phyloP scores from a whole-genome alignment of 2,888 invertebrate genomes.

The Leptopilina drosophilae region DNA sequence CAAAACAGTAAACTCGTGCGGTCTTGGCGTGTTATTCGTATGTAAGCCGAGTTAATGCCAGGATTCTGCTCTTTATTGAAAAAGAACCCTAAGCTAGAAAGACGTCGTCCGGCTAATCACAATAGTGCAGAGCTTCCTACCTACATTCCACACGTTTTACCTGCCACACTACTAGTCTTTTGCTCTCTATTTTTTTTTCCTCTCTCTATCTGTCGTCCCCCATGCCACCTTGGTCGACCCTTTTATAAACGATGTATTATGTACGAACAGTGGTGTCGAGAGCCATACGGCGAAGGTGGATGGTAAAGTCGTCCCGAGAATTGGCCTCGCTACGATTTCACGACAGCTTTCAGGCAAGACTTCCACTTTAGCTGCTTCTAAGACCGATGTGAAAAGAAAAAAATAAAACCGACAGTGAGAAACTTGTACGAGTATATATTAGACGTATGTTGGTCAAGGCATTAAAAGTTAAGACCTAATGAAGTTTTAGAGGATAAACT shows the following conservation, averaged over 20 bases:
- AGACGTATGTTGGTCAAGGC: slow-evolving; percentile 30
- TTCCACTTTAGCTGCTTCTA: slow-evolving; percentile 37
- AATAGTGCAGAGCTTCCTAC: slow-evolving; percentile 47
- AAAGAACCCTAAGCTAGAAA: slow-evolving; percentile 47
- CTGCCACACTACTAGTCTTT: slow-evolving; percentile 20
- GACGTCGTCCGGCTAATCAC: slow-evolving; percentile 51
- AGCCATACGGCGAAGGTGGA: slow-evolving; percentile 40
- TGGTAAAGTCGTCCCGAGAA: slow-evolving; percentile 32
- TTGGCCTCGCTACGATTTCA: slow-evolving; percentile 25
- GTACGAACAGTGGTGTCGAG: slow-evolving; percentile 36
- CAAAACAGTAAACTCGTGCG: slow-evolving; percentile 41
- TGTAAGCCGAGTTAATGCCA: slow-evolving; percentile 39
- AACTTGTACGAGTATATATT: slow-evolving; percentile 22
- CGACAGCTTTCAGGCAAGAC: slow-evolving; percentile 27
- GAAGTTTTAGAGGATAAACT: slow-evolving; percentile 39
- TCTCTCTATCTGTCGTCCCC: background rate
- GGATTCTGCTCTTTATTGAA: slow-evolving; percentile 29
- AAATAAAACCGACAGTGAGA: background rate
- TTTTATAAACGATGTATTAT: slow-evolving; percentile 37
- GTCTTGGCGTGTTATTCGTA: slow-evolving; percentile 31
- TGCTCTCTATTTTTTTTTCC: background rate
- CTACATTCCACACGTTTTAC: slow-evolving; percentile 40
- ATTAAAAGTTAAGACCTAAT: slow-evolving; percentile 38
- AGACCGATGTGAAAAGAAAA: background rate
- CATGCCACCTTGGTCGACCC: slow-evolving; percentile 4